Evolutionary conservation across 2,113 vertebrate genomes (phyloP).

Genomic region (Jacana jacana): DNA sequence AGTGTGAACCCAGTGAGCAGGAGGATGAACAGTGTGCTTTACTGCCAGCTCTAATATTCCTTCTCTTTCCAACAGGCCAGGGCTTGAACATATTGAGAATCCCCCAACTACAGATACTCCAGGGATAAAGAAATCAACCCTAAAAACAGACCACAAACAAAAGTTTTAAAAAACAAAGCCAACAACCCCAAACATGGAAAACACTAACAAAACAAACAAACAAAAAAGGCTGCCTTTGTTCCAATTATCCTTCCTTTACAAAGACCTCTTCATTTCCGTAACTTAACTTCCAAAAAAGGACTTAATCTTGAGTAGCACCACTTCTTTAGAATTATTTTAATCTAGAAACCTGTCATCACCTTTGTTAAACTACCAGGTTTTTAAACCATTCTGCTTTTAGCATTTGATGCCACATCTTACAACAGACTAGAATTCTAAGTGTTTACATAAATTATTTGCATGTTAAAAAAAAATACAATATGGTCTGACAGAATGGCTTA

Average conservation of each 20-base stretch:
- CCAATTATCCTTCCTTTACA: not conserved
- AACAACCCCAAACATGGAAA: not conserved
- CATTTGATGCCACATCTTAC: not conserved
- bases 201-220: not conserved
- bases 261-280: not conserved
- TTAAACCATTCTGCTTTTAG: not conserved
- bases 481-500: not conserved
- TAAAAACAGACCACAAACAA: slow-evolving; percentile 57
- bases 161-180: not conserved
- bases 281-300: not conserved
- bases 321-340: not conserved
- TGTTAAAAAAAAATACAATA: not conserved
- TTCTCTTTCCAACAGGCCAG: slow-evolving; percentile 83
- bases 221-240: not conserved
- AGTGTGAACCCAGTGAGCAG: slow-evolving; percentile 91
- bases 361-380: not conserved
- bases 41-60: slow-evolving; percentile 89
- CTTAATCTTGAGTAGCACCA: not conserved
- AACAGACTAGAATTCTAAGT: not conserved
- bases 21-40: slow-evolving; percentile 86
- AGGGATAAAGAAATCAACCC: slow-evolving; percentile 95
- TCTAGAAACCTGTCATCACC: not conserved
- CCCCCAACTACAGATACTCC: slow-evolving; percentile 89
- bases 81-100: slow-evolving; percentile 95
- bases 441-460: not conserved